Base-by-base conservation (phyloP, 2,888 invertebrate species). In the Dromius quadrimaculatus region DNA sequence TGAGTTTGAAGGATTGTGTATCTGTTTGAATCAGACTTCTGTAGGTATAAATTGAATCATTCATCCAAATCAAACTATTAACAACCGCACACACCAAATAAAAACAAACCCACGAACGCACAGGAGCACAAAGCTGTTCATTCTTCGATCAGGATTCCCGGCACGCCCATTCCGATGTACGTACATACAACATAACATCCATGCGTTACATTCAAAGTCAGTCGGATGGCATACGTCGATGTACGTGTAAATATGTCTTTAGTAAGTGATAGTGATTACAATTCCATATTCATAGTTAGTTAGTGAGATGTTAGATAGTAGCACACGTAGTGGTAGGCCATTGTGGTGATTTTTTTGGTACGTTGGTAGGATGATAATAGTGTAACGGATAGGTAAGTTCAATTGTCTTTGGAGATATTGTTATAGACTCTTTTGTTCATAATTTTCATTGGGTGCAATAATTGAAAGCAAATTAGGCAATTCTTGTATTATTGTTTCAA, bases 61-160 rank as follows among this genome's bases (percentile, higher is more conserved):
- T 54, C 28, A 54, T 23, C 50, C 50, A 54, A 28, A 54, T 41
- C 15, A 41, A 41, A 41, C 13, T 15, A 28, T 23, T 28, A 54
- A 50, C 50, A 28, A 28, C 50, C 50, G 28, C 28, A 54, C 50
- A 45, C 47, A 13, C 15, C 47, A 47, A 4, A 11, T 15, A 47
- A n/a, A 19, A 4, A 19, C 45, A 45, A 2, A 45, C n/a, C 19
- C 1, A 22, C 22, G 15, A 2, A 8, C 5, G 8, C 32, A 17
- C 17, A 34, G 36, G 19, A 20, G 36, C 59, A 63, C 63, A 63
- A 63, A 45, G 63, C 63, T 11, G 22, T 13, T 45, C 63, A 43
- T 63, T 41, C 63, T 63, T 63, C 63, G 45, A 63, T 63, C 63
- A 63, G 28, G 9, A 63, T 63, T 41, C 28, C 28, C 63, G 41